Evolutionary conservation across 1,140 invertebrate species (phyloP).

Genomic region (Battus philenor): DNA sequence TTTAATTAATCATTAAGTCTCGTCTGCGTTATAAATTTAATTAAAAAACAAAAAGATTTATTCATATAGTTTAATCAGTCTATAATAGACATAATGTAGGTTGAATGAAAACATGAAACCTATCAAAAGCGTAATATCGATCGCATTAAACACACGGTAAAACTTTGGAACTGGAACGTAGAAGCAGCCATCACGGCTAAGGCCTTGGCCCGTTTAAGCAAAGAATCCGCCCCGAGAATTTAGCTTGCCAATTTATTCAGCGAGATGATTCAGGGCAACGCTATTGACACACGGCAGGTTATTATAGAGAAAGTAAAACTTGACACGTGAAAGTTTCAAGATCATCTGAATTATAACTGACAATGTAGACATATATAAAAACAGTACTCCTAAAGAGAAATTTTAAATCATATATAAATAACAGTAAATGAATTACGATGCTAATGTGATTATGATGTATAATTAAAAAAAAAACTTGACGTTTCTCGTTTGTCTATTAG

Average conservation of each 20-base stretch:
- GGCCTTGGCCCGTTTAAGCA: conserved; percentile 9
- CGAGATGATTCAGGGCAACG: conserved; percentile 9
- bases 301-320: conserved; percentile 14
- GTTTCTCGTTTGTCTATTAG: conserved; percentile 3
- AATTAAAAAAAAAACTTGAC: neutral
- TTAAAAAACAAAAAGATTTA: too few species aligned
- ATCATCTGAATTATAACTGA: conserved; percentile 8
- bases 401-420: too few species aligned
- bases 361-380: too few species aligned
- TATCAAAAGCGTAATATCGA: conserved; percentile 8
- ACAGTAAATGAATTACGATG: too few species aligned
- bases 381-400: too few species aligned
- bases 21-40: too few species aligned
- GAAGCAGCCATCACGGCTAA: neutral
- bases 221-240: neutral
- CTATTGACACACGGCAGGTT: conserved; percentile 13
- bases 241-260: neutral
- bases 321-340: conserved; percentile 13
- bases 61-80: neutral
- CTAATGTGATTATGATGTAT: too few species aligned
- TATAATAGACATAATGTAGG: conserved; percentile 4
- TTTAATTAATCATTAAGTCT: too few species aligned
- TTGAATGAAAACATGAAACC: conserved; percentile 9
- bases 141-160: conserved; percentile 6
- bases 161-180: too few species aligned